Evolutionary conservation across 2,797 vertebrate genomes (phyloP).

Genomic region (Austrolebias charrua): DNA sequence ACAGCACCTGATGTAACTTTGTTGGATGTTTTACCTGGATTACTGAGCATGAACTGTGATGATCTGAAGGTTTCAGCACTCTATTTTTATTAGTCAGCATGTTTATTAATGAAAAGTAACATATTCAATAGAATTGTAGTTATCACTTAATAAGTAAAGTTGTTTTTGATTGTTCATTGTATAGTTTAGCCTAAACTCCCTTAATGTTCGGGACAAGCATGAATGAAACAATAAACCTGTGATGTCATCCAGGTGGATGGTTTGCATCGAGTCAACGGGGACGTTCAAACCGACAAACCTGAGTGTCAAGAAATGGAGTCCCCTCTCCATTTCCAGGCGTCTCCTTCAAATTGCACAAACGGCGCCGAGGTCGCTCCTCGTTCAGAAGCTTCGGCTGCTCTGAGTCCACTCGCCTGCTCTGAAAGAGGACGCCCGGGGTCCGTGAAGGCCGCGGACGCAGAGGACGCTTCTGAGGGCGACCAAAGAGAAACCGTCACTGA

Average conservation of each 20-base stretch:
- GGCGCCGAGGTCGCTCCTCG: slow-evolving; percentile 18
- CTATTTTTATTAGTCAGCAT: slow-evolving; percentile 6
- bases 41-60: too few relatives aligned
- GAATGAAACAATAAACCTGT: not conserved
- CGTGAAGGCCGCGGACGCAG: slow-evolving; percentile 12
- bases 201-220: too few relatives aligned
- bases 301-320: slow-evolving; percentile 55
- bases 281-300: slow-evolving; percentile 43
- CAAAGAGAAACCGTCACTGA: not conserved
- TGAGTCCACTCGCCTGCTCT: not conserved
- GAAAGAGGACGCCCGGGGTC: slow-evolving; percentile 8
- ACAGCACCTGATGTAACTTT: too few relatives aligned
- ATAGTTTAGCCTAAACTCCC: too few relatives aligned
- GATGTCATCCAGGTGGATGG: slow-evolving; percentile 77
- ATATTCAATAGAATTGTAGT: too few relatives aligned
- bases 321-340: slow-evolving; percentile 66
- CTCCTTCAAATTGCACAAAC: slow-evolving; percentile 27
- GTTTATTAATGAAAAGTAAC: not conserved
- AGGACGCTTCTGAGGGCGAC: not conserved
- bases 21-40: too few relatives aligned
- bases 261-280: slow-evolving; percentile 86
- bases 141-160: too few relatives aligned
- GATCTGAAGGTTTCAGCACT: too few relatives aligned
- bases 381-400: slow-evolving; percentile 23
- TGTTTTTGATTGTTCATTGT: too few relatives aligned